Conservation (phyloP, 2,888 invertebrate species). For the Ochropleura leucogaster region DNA sequence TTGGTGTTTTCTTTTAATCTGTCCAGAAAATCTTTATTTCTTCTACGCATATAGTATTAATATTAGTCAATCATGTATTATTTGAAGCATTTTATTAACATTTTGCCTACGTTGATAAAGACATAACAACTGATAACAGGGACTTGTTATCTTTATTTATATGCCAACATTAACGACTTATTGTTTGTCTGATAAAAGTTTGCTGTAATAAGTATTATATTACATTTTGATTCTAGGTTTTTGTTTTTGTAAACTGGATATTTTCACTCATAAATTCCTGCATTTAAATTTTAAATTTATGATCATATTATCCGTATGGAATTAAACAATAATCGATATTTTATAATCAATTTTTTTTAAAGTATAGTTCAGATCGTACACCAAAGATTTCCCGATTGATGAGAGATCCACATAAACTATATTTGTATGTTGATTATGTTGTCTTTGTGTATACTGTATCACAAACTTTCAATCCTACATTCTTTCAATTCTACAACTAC, state of each 20-base stretch:
- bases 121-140: conserved; percentile 11
- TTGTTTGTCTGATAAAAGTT: not conserved
- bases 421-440: too few relatives aligned
- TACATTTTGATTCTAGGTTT: too few relatives aligned
- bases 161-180: not conserved
- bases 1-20: not conserved
- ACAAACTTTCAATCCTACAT: too few relatives aligned
- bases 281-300: not conserved
- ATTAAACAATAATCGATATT: not conserved
- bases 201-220: not conserved
- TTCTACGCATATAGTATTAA: not conserved
- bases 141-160: not conserved
- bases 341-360: too few relatives aligned
- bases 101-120: not conserved
- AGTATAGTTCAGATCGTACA: too few relatives aligned
- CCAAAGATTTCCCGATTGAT: too few relatives aligned
- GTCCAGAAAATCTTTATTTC: not conserved
- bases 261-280: not conserved
- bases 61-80: not conserved
- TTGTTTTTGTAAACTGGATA: not conserved
- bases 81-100: not conserved
- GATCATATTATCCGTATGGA: not conserved
- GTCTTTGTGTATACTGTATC: too few relatives aligned
- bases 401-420: too few relatives aligned
- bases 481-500: too few relatives aligned